phyloP scores from a whole-genome alignment of 37 sponge, comb jelly and placozoan genomes.

The Halisarca cf. caerulea region DNA sequence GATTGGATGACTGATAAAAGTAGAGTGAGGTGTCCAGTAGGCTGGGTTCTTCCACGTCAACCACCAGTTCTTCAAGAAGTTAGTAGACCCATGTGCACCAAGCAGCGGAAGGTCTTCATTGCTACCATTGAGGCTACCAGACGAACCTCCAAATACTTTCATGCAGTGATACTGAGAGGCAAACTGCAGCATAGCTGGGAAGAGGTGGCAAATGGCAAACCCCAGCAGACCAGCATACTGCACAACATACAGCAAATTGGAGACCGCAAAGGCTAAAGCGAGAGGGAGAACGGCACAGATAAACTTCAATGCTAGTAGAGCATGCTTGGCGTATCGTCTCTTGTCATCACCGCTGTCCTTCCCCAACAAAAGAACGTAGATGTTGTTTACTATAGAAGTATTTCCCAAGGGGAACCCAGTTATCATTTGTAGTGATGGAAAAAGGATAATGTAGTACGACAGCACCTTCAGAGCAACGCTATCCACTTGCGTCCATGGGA shows the following conservation, averaged over 20 bases:
- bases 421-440: conserved; percentile 83
- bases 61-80: not conserved
- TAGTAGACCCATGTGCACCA: too few species aligned
- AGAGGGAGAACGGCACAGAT: conserved; percentile 67
- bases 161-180: conserved; percentile 60
- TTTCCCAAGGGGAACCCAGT: conserved; percentile 87
- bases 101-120: not conserved
- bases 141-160: conserved; percentile 33
- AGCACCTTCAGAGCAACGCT: conserved; percentile 42
- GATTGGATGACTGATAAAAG: conserved; percentile 55
- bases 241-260: conserved; percentile 78
- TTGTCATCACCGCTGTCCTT: conserved; percentile 44
- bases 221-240: conserved; percentile 86
- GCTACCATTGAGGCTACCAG: too few species aligned
- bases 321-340: conserved; percentile 8
- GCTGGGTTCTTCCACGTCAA: conserved; percentile 18
- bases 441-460: conserved; percentile 85
- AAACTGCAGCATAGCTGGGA: conserved; percentile 82
- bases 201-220: conserved; percentile 63
- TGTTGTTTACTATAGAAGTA: conserved; percentile 64
- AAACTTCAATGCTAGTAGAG: conserved; percentile 34
- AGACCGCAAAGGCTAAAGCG: conserved; percentile 60
- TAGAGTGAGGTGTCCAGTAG: conserved; percentile 71
- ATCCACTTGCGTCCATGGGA: conserved; percentile 3
- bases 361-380: conserved; percentile 59